Conservation (phyloP, 2,888 invertebrate genomes). For the Cylindroiulus punctatus region DNA sequence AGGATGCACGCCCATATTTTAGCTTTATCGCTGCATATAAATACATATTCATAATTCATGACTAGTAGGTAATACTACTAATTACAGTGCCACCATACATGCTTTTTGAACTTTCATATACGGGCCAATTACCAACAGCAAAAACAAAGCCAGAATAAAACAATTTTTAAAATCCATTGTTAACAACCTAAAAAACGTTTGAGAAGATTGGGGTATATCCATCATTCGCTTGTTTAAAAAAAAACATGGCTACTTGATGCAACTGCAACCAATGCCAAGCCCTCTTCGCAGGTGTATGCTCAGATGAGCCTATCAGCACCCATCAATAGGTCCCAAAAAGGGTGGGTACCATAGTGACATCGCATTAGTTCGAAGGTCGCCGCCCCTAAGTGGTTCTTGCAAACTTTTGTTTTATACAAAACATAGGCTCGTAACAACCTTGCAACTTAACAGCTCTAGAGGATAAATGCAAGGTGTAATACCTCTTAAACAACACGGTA, state of each 20-base stretch:
- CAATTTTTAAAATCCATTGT: too few species aligned
- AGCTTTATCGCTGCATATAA: background rate
- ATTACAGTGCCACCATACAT: too few species aligned
- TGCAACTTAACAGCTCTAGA: background rate
- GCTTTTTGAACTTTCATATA: too few species aligned
- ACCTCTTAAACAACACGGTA: slow-evolving; percentile 25
- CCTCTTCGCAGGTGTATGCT: background rate
- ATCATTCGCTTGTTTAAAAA: too few species aligned
- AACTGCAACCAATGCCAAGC: background rate
- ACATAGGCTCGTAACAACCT: background rate
- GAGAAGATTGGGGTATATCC: too few species aligned
- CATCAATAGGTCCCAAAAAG: background rate
- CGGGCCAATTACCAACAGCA: too few species aligned
- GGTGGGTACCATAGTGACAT: background rate
- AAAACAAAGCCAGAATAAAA: too few species aligned
- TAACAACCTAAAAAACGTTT: too few species aligned
- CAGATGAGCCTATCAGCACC: background rate
- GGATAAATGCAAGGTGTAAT: background rate
- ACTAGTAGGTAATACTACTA: background rate
- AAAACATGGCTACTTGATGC: too few species aligned
- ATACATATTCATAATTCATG: background rate
- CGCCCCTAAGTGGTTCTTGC: background rate
- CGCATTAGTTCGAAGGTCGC: background rate
- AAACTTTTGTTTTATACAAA: background rate
- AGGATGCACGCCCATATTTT: background rate